Conservation (phyloP, 2,888 invertebrate species). For the Drosophila hawaiiensis region DNA sequence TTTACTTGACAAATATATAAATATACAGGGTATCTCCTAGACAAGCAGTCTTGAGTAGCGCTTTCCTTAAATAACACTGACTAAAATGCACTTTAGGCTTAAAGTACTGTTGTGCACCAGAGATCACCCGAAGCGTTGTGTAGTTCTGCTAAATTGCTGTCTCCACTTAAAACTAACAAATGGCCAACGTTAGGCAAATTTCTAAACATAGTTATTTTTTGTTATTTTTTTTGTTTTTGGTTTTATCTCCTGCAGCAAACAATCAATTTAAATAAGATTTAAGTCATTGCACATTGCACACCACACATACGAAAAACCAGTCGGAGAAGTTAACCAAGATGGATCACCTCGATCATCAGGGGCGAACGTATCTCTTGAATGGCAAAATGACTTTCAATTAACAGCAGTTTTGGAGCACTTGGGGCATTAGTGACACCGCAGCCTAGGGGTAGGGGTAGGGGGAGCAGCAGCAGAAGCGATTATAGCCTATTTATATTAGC, state of each 20-base stretch:
- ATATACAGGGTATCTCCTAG: background rate
- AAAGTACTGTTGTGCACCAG: background rate
- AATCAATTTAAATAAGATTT: slow-evolving; percentile 25
- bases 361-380: slow-evolving; percentile 35
- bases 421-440: slow-evolving; percentile 50
- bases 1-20: background rate
- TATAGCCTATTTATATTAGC: slow-evolving; percentile 66
- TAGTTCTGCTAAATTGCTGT: slow-evolving; percentile 23
- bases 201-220: slow-evolving; percentile 11
- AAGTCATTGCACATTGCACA: slow-evolving; percentile 20
- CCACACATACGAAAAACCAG: slow-evolving; percentile 20
- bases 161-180: slow-evolving; percentile 32
- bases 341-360: slow-evolving; percentile 30
- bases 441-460: background rate
- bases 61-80: background rate
- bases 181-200: slow-evolving; percentile 39
- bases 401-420: slow-evolving; percentile 66
- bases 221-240: slow-evolving; percentile 16
- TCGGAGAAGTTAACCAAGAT: slow-evolving; percentile 22
- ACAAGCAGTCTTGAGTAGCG: background rate
- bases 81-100: background rate
- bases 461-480: slow-evolving; percentile 42
- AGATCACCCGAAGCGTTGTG: slow-evolving; percentile 1
- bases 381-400: slow-evolving; percentile 69
- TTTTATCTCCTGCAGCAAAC: slow-evolving; percentile 34